Evolutionary conservation across 1,140 invertebrate genomes (phyloP), one percentile per base, ranked within the genome.

Genomic region (Philopotamus ludificatus): DNA sequence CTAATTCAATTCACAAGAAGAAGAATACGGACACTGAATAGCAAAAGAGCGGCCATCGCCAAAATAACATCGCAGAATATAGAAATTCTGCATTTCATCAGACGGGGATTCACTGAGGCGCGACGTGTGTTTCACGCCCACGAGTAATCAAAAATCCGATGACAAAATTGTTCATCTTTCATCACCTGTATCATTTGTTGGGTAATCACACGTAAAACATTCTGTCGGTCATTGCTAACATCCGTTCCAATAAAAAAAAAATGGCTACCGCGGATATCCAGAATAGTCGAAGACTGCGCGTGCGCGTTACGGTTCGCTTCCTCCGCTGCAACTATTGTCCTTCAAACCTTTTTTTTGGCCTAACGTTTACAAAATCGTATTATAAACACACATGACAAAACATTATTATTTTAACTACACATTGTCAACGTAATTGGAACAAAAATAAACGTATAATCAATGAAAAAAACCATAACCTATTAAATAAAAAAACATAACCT

Each of bases 201-300:
- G 23, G 57, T 25, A 60, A 60, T 60, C 57, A 22, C 55, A 47
- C 42, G 42, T 60, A 26, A 60, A 60, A 60, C 21, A 47, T 42
- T n/a, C 18, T 20, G 42, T 26, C 22, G 22, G 10, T 15, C 1
- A 45, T 58, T 44, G 1, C 21, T 7, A 45, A 60, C 44, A 28
- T 60, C 57, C 57, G 57, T 12, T 47, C 10, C 21, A 60, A 60
- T 42, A 47, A 47, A 10, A 3, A 42, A 9, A 18, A 45, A 9
- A 18, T 1, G 21, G 20, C 18, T 28, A 39, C 4, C 53, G 28
- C 21, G n/a, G n/a, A 39, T 18, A 55, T 18, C 9, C 51, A 16
- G 2, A 34, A 34, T 7, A 34, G 28, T n/a, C n/a, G n/a, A n/a
- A n/a, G 12, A 34, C 28, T 34, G 12, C 28, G 18, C n/a, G 51